Evolutionary conservation across 2,888 invertebrate genomes (phyloP), one percentile per base, ranked within the genome.

Genomic region (Protophormia terraenovae): DNA sequence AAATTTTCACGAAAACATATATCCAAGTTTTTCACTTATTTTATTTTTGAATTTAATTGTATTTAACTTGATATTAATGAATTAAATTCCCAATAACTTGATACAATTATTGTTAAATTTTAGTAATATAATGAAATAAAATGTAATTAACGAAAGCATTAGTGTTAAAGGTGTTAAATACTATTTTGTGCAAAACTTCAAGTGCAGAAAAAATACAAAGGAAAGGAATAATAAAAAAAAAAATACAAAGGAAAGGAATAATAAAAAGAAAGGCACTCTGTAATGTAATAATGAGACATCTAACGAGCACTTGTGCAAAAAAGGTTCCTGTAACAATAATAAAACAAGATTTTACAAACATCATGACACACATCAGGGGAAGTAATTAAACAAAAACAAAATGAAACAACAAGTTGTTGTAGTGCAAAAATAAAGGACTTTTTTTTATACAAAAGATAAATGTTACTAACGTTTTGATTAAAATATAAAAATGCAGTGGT

Each of bases 401-500:
- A 27, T 64, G 32, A 64, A 38, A 84, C 82, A 78, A 78, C 81
- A 78, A 78, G 66, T 73, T 67, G 72, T 80, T 81, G 32, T n/a
- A n/a, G n/a, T 24, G 7, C 19, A 32, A n/a, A 50, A 29, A 50
- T 27, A 41, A 50, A 12, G 14, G 47, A 60, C 12, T 19, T 5
- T 58, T 19, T 5, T 58, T 73, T 38, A 14, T 22, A 8, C 19
- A 27, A 19, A 38, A 27, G 53, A 38, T n/a, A 45, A 58, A 12
- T 69, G n/a, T 16, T n/a, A n/a, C n/a, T 32, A 29, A 60, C 12
- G 38, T 66, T 53, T 29, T 24, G 2, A 6, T 14, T 10, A 58
- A 64, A 12, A 38, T 35, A 19, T 8, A 67, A 90, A 89, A 72
- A 93, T 93, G 91, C 92, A 92, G 89, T 94, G 95, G 94, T 95